Evolutionary conservation across 2,113 vertebrate species (phyloP).

Genomic region (Carlito syrichta): DNA sequence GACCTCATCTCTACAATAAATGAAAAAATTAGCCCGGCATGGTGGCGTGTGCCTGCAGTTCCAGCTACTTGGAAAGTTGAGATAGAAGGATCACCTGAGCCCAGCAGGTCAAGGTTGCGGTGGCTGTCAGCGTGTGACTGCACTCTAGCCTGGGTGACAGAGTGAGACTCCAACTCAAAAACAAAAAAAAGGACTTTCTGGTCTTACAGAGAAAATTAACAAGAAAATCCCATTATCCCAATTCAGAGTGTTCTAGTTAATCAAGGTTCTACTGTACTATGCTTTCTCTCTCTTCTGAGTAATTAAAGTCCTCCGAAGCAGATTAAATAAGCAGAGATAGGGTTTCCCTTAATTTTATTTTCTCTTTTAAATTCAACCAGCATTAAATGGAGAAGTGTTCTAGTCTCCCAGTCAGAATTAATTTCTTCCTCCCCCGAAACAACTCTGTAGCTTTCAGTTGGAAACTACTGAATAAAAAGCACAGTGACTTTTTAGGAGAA

Average conservation of each 20-base stretch:
- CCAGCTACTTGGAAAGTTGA: no score
- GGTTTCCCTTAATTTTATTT: conserved; percentile 44
- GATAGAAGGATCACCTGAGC: no score
- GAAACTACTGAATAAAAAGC: neutral
- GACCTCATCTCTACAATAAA: no score
- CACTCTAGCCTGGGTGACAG: no score
- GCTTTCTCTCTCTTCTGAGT: neutral
- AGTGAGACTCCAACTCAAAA: no score
- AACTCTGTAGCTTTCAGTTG: neutral
- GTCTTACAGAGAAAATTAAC: conserved; percentile 11
- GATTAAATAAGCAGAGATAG: conserved; percentile 24
- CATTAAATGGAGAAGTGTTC: conserved; percentile 18
- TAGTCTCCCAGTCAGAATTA: neutral
- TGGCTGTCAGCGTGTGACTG: no score
- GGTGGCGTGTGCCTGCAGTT: no score
- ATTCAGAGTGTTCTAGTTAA: conserved; percentile 8
- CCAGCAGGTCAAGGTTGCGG: no score
- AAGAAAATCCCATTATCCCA: conserved; percentile 40
- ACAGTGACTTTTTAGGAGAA: neutral
- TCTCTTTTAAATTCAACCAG: conserved; percentile 23
- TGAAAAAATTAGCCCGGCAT: no score
- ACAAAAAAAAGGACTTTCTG: neutral
- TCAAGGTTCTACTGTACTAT: conserved; percentile 23
- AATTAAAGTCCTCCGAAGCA: conserved; percentile 35
- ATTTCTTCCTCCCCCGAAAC: neutral